Evolutionary conservation across 2,113 vertebrate genomes (phyloP).

Genomic region (Gila orcuttii): DNA sequence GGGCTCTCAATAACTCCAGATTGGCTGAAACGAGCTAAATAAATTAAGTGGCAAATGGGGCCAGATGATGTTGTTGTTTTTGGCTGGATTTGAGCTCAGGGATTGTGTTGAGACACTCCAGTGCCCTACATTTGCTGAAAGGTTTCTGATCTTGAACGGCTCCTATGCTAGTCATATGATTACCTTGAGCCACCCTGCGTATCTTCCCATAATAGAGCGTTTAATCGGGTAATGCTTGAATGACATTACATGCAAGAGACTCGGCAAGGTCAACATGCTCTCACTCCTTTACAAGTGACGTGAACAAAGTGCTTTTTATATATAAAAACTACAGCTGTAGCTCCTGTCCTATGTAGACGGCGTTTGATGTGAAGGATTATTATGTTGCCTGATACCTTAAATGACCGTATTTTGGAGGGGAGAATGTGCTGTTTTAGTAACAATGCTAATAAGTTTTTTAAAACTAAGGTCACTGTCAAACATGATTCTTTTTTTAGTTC

Average conservation of each 20-base stretch:
- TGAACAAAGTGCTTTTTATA: background rate
- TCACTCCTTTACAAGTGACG: background rate
- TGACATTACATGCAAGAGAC: background rate
- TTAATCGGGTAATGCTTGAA: constrained; percentile 8
- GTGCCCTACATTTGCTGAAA: background rate
- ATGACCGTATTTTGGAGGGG: too few relatives aligned
- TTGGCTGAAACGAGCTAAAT: constrained; percentile 35
- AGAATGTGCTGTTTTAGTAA: too few relatives aligned
- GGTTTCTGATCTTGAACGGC: background rate
- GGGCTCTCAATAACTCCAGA: constrained; percentile 11
- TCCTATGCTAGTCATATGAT: background rate
- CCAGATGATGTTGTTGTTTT: constrained; percentile 36
- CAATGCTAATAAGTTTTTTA: too few relatives aligned
- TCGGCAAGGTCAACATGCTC: background rate
- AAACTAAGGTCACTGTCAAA: too few relatives aligned
- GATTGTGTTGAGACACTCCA: background rate
- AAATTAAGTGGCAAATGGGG: constrained; percentile 36
- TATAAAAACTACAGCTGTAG: background rate
- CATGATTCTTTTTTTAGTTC: too few relatives aligned
- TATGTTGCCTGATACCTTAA: too few relatives aligned
- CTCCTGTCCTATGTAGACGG: background rate
- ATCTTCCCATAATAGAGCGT: background rate
- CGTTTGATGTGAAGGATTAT: too few relatives aligned
- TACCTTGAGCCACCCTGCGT: background rate
- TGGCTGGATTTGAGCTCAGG: background rate